Base-by-base conservation (phyloP, 1,140 invertebrate genomes). In the Uloborus diversus region DNA sequence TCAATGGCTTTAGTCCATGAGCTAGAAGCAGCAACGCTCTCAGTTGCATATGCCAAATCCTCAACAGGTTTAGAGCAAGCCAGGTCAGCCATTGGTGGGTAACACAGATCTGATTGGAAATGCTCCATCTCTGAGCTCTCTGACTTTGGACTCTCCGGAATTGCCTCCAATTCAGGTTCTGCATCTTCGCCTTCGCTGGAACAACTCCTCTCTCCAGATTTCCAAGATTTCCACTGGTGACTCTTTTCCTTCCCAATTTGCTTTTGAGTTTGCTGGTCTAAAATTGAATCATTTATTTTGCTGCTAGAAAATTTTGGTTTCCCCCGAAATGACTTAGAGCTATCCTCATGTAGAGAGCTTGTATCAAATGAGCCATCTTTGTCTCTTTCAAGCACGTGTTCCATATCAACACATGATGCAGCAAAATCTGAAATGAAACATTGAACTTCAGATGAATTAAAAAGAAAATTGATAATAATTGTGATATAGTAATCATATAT, bases 111-210 rank as follows among this genome's bases (percentile, higher is more conserved):
- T 27, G 73, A 37, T 5, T 30, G n/a, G 35, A 76, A 64, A 91
- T 66, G 91, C 91, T 84, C 93, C 92, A 56, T 93, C 88, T 35
- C 92, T 93, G 85, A 92, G 53, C 70, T 93, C 83, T 94, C 93
- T 30, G 93, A 94, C 85, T 93, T 92, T 84, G 94, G 93, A 86
- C 93, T 93, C 88, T 95, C 94, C 35, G 93, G 93, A 85, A 95
- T 95, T 75, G 92, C 93, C 79, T 94, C 93, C 82, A 95, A 87
- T 86, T 95, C 94, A 28, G 93, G 93, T 87, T 95, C 94, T 7
- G 92, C 92, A 83, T 94, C 94, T 86, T 95, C 93, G 69, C 90
- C 91, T 86, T 94, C 93, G 80, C 66, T 80, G 0, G 82, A 82
- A 51, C 76, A 76, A 59, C 69, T 81, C 2, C 65, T 20, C 25